Conservation (phyloP, 2,797 vertebrate species). For the Morus bassanus region DNA sequence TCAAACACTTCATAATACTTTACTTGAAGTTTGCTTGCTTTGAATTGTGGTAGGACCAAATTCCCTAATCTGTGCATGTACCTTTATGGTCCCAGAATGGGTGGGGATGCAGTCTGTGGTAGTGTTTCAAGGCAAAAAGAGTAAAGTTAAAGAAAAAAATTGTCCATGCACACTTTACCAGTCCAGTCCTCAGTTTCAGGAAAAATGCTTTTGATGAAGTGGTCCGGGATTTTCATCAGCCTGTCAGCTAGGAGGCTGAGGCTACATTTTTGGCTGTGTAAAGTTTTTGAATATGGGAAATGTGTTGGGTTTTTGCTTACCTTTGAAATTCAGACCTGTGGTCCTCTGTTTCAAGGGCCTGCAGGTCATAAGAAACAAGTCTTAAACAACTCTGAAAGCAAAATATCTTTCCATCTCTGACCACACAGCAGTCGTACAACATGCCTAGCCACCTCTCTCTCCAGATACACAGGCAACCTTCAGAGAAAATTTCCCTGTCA, state of each 20-base stretch:
- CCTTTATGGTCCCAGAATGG: not conserved
- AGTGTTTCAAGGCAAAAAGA: not conserved
- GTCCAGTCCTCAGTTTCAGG: not conserved
- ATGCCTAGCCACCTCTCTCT: not conserved
- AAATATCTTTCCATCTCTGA: not conserved
- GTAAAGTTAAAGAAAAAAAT: not conserved
- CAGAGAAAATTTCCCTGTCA: slow-evolving; percentile 16
- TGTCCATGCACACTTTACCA: not conserved
- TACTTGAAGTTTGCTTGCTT: not conserved
- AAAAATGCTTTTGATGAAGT: not conserved
- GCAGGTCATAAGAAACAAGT: not conserved
- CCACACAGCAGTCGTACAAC: not conserved
- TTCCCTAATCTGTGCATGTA: not conserved
- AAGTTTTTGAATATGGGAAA: not conserved
- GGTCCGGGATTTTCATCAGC: not conserved
- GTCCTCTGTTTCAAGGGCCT: not conserved
- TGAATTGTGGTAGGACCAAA: not conserved
- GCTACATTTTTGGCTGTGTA: not conserved
- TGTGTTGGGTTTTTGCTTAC: not conserved
- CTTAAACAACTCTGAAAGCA: not conserved
- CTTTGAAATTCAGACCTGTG: slow-evolving; percentile 16
- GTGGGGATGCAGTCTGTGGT: not conserved
- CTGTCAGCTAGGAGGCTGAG: not conserved
- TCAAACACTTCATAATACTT: not conserved
- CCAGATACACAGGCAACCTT: not conserved